These are phyloP conservation scores for Pogonocherus hispidulus DNA, from an alignment of 2,888 invertebrate species.

Conservation along the genomic window DNA sequence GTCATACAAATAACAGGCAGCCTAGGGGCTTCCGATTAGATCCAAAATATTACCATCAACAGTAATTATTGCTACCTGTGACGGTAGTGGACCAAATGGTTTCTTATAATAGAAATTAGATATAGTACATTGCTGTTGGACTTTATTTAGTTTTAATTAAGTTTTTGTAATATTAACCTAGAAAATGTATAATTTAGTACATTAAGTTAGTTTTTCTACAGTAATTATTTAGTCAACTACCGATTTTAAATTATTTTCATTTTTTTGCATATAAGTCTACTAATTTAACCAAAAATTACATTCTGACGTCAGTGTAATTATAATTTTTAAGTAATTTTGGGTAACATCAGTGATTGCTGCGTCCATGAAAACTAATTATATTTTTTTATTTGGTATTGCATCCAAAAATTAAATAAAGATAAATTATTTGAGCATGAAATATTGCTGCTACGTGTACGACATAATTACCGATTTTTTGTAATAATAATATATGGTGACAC, in stretches of 20 bases:
- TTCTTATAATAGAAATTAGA: conserved; percentile 9
- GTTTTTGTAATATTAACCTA: conserved; percentile 26
- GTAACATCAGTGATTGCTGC: conserved; percentile 10
- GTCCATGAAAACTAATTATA: conserved; percentile 10
- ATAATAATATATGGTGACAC: too few species aligned
- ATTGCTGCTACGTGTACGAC: not conserved
- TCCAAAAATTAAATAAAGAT: not conserved
- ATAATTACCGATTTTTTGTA: too few species aligned
- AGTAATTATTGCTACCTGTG: conserved; percentile 23
- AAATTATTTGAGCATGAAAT: not conserved
- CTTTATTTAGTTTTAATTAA: conserved; percentile 25
- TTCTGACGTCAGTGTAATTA: conserved; percentile 4
- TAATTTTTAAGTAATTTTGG: conserved; percentile 11
- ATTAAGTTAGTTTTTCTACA: conserved; percentile 25
- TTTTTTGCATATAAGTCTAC: conserved; percentile 6
- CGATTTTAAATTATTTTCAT: conserved; percentile 28
- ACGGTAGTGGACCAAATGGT: conserved; percentile 3
- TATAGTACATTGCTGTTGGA: conserved; percentile 17
- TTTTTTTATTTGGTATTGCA: not conserved
- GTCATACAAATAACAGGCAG: conserved; percentile 16
- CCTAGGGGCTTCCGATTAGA: conserved; percentile 19
- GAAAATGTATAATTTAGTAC: conserved; percentile 25
- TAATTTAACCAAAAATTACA: conserved; percentile 15
- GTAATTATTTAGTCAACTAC: conserved; percentile 17
- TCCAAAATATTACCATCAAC: conserved; percentile 18